phyloP scores from a whole-genome alignment of 1,140 invertebrate genomes.

The Drosophila guanche region DNA sequence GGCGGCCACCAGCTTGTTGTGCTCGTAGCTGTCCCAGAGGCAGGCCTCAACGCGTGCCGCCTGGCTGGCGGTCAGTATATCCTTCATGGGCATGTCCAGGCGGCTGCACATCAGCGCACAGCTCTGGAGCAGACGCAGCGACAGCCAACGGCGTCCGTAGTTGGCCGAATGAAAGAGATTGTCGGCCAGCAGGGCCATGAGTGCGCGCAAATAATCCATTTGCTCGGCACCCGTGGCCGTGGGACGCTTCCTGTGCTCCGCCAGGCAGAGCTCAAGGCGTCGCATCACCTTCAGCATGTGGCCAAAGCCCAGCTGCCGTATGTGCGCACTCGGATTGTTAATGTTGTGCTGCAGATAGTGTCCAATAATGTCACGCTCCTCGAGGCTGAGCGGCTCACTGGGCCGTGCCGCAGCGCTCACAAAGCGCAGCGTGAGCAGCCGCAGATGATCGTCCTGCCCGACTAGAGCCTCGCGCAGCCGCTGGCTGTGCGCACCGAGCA shows the following conservation, averaged over 20 bases:
- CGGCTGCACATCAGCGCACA: constrained; percentile 15
- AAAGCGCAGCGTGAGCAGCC: constrained; percentile 86
- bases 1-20: constrained; percentile 89
- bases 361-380: constrained; percentile 89
- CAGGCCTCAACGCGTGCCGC: constrained; percentile 86
- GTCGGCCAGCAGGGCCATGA: constrained; percentile 83
- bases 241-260: constrained; percentile 35
- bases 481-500: constrained; percentile 27
- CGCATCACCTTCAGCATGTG: constrained; percentile 86
- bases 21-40: constrained; percentile 91
- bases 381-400: constrained; percentile 86
- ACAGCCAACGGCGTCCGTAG: constrained; percentile 87
- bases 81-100: constrained; percentile 51
- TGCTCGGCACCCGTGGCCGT: not conserved
- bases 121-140: constrained; percentile 83
- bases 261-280: constrained; percentile 56
- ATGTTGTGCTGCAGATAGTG: constrained; percentile 89
- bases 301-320: constrained; percentile 86
- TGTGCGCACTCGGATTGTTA: constrained; percentile 87
- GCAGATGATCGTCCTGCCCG: constrained; percentile 72
- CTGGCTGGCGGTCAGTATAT: constrained; percentile 84
- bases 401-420: constrained; percentile 90
- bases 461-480: constrained; percentile 46
- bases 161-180: constrained; percentile 89
- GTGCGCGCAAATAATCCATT: constrained; percentile 33